A percentile compares a stretch with the other conserved stretches of the same genome.
These are phyloP conservation scores for Sebastes trivittatus DNA, from an alignment of 2,797 vertebrate genomes.

Conservation along the genomic window DNA sequence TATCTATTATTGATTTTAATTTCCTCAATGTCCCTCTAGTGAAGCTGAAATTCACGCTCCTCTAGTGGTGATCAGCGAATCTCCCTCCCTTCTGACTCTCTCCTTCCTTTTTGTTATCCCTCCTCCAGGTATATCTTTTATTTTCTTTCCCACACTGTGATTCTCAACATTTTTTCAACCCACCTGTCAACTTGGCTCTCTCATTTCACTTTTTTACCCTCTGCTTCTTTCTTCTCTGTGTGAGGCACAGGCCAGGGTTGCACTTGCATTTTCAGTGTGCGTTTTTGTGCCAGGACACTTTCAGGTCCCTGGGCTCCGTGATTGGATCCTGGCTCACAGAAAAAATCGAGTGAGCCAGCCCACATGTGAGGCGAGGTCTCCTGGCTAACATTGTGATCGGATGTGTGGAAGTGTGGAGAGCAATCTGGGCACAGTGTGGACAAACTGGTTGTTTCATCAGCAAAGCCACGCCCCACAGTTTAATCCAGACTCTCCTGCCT, in stretches of 20 bases:
- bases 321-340: constrained; percentile 14
- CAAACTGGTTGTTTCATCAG: not conserved
- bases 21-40: not conserved
- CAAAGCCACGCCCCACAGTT: not conserved
- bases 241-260: not conserved
- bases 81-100: not conserved
- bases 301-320: constrained; percentile 1
- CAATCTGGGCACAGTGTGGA: not conserved
- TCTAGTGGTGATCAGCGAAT: not conserved
- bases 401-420: constrained; percentile 13
- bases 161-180: not conserved
- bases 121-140: not conserved
- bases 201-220: not conserved
- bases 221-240: not conserved
- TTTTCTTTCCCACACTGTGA: not conserved
- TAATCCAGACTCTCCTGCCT: not conserved
- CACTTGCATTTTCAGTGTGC: not conserved
- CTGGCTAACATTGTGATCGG: not conserved
- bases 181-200: not conserved
- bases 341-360: not conserved
- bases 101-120: not conserved
- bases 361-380: constrained; percentile 1
- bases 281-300: not conserved
- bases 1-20: not conserved
- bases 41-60: not conserved